Percentiles rank a stretch among this genome's conserved stretches.
Evolutionary conservation across 2,888 invertebrate species (phyloP).

Genomic region (Apodemia duryi): DNA sequence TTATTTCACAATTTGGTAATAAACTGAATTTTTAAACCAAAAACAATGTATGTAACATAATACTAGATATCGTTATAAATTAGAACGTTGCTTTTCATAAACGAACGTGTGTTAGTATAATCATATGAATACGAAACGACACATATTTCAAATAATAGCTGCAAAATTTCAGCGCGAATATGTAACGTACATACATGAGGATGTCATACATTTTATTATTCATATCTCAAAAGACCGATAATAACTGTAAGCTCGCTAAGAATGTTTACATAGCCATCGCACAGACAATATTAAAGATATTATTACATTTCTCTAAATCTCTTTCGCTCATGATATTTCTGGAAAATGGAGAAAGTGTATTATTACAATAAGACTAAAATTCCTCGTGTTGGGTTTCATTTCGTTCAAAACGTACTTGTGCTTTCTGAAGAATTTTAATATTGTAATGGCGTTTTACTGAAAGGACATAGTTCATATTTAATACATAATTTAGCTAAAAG

Average conservation of each 20-base stretch:
- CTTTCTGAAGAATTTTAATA: neutral
- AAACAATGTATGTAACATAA: neutral
- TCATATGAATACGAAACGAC: neutral
- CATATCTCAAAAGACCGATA: conserved; percentile 41
- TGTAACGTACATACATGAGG: conserved; percentile 16
- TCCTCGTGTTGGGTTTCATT: neutral
- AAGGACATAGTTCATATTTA: neutral
- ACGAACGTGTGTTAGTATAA: neutral
- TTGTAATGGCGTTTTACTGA: neutral
- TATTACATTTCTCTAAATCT: conserved; percentile 46
- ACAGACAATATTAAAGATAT: conserved; percentile 55
- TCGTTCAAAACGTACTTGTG: neutral
- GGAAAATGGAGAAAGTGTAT: conserved; percentile 9
- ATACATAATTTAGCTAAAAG: too few species aligned
- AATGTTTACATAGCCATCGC: conserved; percentile 53
- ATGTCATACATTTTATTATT: conserved; percentile 43
- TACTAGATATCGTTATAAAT: neutral
- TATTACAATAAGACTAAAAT: neutral
- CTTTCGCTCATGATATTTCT: conserved; percentile 6
- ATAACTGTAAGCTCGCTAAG: conserved; percentile 44
- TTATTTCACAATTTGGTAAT: too few species aligned
- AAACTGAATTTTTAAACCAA: neutral
- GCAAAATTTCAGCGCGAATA: neutral
- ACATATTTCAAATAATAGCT: conserved; percentile 7
- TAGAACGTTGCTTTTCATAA: neutral